These are phyloP conservation scores for Tricholaema leucomelas DNA, from an alignment of 2,113 vertebrate genomes.

Conservation along the genomic window DNA sequence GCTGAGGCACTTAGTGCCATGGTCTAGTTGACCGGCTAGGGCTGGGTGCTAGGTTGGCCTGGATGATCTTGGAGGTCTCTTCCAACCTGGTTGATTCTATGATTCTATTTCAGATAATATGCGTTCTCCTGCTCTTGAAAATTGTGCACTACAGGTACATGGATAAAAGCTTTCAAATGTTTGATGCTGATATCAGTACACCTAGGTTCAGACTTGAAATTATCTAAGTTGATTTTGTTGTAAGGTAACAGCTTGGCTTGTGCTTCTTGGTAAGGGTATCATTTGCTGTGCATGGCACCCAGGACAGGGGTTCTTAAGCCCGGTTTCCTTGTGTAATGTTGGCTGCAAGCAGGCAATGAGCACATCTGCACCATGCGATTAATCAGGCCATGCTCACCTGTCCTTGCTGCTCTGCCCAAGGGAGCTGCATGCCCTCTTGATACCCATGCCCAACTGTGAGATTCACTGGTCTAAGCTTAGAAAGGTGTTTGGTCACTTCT, in stretches of 20 bases:
- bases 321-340: not conserved
- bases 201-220: not conserved
- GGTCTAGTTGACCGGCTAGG: too few species aligned
- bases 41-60: too few species aligned
- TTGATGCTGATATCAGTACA: not conserved
- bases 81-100: too few species aligned
- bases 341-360: not conserved
- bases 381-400: accelerated
- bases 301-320: not conserved
- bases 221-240: not conserved
- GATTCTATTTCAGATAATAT: not conserved
- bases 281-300: accelerated
- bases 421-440: not conserved
- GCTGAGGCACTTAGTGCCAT: too few species aligned
- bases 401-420: not conserved
- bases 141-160: not conserved
- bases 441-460: not conserved
- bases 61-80: too few species aligned
- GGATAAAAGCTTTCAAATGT: not conserved
- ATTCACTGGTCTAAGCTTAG: not conserved
- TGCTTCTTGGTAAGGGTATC: not conserved
- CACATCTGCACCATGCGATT: not conserved
- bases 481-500: not conserved
- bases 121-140: not conserved
- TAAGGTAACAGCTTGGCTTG: not conserved